Evolutionary conservation across 2,888 invertebrate genomes (phyloP), one percentile per base, ranked within the genome.

Genomic region (Priocnemis perturbator): DNA sequence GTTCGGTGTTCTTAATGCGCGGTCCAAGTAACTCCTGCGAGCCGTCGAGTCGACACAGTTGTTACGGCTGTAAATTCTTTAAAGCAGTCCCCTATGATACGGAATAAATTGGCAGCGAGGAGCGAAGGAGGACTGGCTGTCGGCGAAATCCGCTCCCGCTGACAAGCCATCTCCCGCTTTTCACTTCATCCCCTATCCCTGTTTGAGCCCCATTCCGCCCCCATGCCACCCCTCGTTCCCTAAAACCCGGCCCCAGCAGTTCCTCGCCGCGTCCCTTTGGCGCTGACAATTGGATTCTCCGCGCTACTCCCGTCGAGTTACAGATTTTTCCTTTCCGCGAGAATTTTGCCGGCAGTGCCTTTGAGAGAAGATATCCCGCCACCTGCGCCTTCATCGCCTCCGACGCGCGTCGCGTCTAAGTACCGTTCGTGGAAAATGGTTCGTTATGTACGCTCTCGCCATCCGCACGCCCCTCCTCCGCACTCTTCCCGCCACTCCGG

Each of bases 231-330:
- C 17, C n/a, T 59, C 50, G 63, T 60, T 50, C 57, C 62, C 61
- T 61, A 60, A 66, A 69, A 69, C 53, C 26, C 63, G 69, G 30
- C 64, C 53, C 60, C 19, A 50, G 50, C 37, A 58, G 23, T 57
- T 67, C 45, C 52, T 30, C 47, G 55, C 60, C 61, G 20, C 69
- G 69, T 80, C 67, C 71, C 77, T 81, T 81, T 78, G 78, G 70
- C 74, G 74, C 76, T 76, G 81, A 81, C 85, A 84, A 84, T 84
- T 83, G 82, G 82, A 85, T 84, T 84, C 78, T 72, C 79, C 60
- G 76, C 80, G 68, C 79, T 80, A 84, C 84, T 83, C 82, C 73
- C 77, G 73, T 71, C 78, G 82, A 83, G 83, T 84, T 84, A 83
- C 83, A 81, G 83, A 82, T 83, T 83, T 84, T 83, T 81, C 78